phyloP scores from a whole-genome alignment of 2,888 invertebrate genomes.

The Eristalis intricaria region DNA sequence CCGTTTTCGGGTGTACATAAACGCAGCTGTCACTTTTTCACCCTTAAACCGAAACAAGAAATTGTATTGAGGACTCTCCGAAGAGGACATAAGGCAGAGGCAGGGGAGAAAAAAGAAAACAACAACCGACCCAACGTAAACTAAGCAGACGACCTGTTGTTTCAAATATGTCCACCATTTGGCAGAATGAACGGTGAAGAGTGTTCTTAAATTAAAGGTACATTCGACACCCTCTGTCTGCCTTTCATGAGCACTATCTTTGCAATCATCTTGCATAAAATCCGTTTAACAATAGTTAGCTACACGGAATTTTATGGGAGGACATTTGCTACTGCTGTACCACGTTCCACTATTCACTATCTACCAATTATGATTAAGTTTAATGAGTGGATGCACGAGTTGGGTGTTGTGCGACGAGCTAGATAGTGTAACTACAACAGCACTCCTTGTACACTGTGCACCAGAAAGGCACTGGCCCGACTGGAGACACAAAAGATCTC shows the following conservation, averaged over 20 bases:
- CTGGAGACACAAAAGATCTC: slow-evolving; percentile 57
- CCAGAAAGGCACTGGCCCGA: not conserved
- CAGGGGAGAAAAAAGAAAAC: slow-evolving; percentile 3
- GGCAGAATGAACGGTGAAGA: slow-evolving; percentile 26
- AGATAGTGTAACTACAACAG: slow-evolving; percentile 14
- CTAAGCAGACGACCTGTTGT: slow-evolving; percentile 66
- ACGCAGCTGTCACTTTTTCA: slow-evolving; percentile 64
- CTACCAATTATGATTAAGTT: slow-evolving; percentile 65
- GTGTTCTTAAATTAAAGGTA: slow-evolving; percentile 23
- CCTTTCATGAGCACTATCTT: slow-evolving; percentile 8
- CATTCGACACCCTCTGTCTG: not conserved
- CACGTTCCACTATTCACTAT: slow-evolving; percentile 37
- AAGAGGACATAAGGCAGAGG: slow-evolving; percentile 19
- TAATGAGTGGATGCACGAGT: slow-evolving; percentile 66
- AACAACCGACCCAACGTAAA: slow-evolving; percentile 8
- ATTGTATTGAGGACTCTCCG: slow-evolving; percentile 9
- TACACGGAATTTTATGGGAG: slow-evolving; percentile 62
- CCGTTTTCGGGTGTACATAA: slow-evolving; percentile 57
- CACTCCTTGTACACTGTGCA: slow-evolving; percentile 7
- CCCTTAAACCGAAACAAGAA: slow-evolving; percentile 63
- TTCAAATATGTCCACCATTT: slow-evolving; percentile 29
- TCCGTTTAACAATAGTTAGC: slow-evolving; percentile 61
- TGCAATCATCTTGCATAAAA: slow-evolving; percentile 46
- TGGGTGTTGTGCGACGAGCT: slow-evolving; percentile 46
- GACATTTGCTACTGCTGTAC: slow-evolving; percentile 63